Evolutionary conservation across 2,888 invertebrate genomes (phyloP).

Genomic region (Torymus aiolomorphi): DNA sequence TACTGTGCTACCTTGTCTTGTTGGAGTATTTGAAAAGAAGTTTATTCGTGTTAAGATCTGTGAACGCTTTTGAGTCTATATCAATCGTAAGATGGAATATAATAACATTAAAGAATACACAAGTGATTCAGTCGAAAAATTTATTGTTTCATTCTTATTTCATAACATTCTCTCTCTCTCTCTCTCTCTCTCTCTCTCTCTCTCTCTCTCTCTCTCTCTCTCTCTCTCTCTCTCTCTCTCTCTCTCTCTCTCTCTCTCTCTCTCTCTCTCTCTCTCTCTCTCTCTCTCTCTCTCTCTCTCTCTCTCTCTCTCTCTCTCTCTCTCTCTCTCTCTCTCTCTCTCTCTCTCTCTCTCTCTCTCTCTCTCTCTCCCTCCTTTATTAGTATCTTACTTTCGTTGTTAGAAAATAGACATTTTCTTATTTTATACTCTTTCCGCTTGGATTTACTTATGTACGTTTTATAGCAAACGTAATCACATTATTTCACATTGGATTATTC

Average conservation of each 20-base stretch:
- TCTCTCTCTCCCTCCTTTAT: slow-evolving; percentile 7
- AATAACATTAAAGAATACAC: slow-evolving; percentile 60
- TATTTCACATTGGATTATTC: slow-evolving; percentile 20
- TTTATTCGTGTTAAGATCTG: slow-evolving; percentile 70
- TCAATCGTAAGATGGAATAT: slow-evolving; percentile 62
- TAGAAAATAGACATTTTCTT: slow-evolving; percentile 64
- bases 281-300: no score
- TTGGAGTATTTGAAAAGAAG: slow-evolving; percentile 68
- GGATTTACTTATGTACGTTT: slow-evolving; percentile 32
- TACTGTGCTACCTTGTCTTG: slow-evolving; percentile 69
- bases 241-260: no score
- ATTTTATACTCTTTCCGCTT: neutral
- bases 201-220: no score
- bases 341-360: no score
- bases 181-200: no score
- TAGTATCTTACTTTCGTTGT: slow-evolving; percentile 40
- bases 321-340: no score
- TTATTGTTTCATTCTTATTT: slow-evolving; percentile 60
- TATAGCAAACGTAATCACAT: slow-evolving; percentile 35
- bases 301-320: no score
- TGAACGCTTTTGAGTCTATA: slow-evolving; percentile 65
- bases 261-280: no score
- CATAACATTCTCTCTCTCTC: no score
- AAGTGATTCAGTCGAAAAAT: slow-evolving; percentile 62
- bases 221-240: no score